Base-by-base conservation (phyloP, 2,797 vertebrate genomes). In the Epinephelus coioides region DNA sequence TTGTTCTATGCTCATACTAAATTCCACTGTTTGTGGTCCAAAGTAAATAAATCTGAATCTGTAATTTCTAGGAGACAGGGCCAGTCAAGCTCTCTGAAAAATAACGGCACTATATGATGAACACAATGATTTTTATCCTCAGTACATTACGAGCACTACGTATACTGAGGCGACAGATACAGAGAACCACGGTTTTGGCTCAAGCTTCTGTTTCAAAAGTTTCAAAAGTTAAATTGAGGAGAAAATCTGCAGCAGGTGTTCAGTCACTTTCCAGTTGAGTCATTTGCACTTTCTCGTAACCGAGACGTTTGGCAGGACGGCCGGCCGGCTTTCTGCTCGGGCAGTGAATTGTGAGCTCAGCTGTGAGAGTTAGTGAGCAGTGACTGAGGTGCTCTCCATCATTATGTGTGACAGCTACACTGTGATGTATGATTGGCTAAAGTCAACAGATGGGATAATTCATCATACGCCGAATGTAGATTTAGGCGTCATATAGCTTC, bases 391-490 rank as follows among this genome's bases (percentile, higher is more conserved):
- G 55, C 73, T 69, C 75, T 55, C 63, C 78, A 84, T 88, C 82
- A 73, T 63, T 6, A 30, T 38, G 40, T 47, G 61, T 17, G 73
- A 54, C 69, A 55, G 62, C 73, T 11, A 21, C 76, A 18, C 62
- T 9, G 30, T 55, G 77, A 88, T 60, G 62, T 54, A 65, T 54
- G 70, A 83, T 59, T 75, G 81, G 38, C 73, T 73, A 54, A 46
- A 79, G 59, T 71, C 64, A 74, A 57, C 69, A 66, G 73, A 81
- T 44, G 53, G 66, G 40, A 66, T 71, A 40, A 77, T 87, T 69
- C 73, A 81, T 88, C 85, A 78, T 72, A 21, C n/a, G 15, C 1
- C 19, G 43, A 79, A 77, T 78, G 72, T 65, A 63, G 63, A 61
- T 77, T 50, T 55, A 69, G 50, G 47, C 44, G 53, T 63, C 38